phyloP scores from a whole-genome alignment of 2,888 invertebrate genomes.

The Mythimna vitellina region DNA sequence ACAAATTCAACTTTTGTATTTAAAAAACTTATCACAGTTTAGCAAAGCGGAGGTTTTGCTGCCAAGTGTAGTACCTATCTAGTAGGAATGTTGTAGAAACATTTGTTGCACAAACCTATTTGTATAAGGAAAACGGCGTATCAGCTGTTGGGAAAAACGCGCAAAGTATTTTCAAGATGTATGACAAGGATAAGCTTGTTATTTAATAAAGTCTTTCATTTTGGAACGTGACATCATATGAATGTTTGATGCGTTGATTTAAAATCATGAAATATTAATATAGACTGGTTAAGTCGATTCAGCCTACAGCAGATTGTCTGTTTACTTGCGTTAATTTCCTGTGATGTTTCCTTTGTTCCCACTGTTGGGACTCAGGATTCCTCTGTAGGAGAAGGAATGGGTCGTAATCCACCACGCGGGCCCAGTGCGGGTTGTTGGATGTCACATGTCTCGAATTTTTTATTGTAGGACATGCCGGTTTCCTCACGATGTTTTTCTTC shows the following conservation, averaged over 20 bases:
- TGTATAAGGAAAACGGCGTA: conserved; percentile 23
- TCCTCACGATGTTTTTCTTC: no score
- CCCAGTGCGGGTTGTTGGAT: no score
- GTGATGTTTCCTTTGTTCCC: no score
- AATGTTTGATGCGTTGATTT: neutral
- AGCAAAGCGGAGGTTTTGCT: no score
- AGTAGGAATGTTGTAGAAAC: neutral
- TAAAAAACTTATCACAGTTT: no score
- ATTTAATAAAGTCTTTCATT: conserved; percentile 5
- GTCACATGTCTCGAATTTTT: no score
- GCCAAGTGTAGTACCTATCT: neutral
- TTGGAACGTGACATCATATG: conserved; percentile 4
- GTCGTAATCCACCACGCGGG: no score
- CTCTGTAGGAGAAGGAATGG: no score
- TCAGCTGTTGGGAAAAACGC: conserved; percentile 32
- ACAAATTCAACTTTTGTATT: no score
- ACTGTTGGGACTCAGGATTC: no score
- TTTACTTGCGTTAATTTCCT: neutral
- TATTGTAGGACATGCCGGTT: no score
- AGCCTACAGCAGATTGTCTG: neutral
- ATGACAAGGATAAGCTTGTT: conserved; percentile 11
- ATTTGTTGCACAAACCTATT: conserved; percentile 1
- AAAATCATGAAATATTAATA: neutral
- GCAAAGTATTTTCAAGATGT: neutral
- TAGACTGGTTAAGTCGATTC: neutral